Percentiles rank a stretch among this genome's conserved stretches.
Evolutionary conservation across 2,797 vertebrate species (phyloP).

Genomic region (Rhadinocentrus ornatus): DNA sequence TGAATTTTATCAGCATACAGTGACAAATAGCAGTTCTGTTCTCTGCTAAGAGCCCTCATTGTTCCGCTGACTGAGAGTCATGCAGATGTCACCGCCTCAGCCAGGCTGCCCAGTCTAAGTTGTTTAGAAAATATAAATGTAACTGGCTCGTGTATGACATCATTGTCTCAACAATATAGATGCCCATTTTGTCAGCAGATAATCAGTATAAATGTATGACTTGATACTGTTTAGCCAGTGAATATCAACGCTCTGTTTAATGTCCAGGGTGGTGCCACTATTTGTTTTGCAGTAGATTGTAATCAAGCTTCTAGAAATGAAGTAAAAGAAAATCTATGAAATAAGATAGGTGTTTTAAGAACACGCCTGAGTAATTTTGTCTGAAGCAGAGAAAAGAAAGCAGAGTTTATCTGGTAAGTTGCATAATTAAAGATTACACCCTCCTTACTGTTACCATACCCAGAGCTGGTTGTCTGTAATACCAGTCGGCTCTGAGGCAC

Average conservation of each 20-base stretch:
- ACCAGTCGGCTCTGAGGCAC: conserved; percentile 73
- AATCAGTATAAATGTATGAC: conserved; percentile 74
- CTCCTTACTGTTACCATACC: conserved; percentile 47
- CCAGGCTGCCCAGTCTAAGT: conserved; percentile 61
- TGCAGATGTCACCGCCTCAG: conserved; percentile 77
- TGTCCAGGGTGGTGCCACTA: conserved; percentile 11
- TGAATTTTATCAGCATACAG: conserved; percentile 83
- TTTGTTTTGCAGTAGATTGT: conserved; percentile 6
- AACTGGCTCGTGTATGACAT: conserved; percentile 72
- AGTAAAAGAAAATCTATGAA: neutral
- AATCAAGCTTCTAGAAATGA: neutral
- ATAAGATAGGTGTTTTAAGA: neutral
- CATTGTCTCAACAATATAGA: conserved; percentile 74
- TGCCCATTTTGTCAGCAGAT: conserved; percentile 70
- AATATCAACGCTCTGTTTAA: conserved; percentile 49
- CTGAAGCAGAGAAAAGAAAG: neutral
- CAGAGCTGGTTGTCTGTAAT: conserved; percentile 74
- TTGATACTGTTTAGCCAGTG: conserved; percentile 67
- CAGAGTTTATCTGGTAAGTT: conserved; percentile 39
- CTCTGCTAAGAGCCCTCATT: conserved; percentile 83
- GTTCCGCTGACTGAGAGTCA: conserved; percentile 70
- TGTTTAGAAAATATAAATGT: conserved; percentile 80
- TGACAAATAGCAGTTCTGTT: conserved; percentile 86
- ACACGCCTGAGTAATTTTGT: neutral
- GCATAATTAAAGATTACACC: conserved; percentile 14